phyloP scores from a whole-genome alignment of 2,888 invertebrate species.

The Limnephilus rhombicus region DNA sequence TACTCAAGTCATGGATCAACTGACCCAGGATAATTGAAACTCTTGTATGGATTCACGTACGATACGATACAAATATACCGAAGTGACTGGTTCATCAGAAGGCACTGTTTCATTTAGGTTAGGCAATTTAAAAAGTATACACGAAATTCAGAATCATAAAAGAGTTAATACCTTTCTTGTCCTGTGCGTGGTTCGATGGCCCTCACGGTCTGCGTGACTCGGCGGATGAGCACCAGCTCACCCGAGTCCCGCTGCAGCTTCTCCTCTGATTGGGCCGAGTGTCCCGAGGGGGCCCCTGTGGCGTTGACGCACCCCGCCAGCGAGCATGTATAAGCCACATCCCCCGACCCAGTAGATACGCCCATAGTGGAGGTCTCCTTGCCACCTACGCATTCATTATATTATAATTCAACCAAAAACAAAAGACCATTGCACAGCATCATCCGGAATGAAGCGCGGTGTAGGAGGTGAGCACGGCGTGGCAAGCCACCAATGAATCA shows the following conservation, averaged over 20 bases:
- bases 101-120: no score
- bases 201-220: slow-evolving; percentile 91
- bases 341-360: slow-evolving; percentile 85
- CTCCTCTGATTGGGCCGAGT: slow-evolving; percentile 67
- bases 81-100: no score
- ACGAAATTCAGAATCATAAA: not conserved
- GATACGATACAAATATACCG: no score
- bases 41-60: no score
- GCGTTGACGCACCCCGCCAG: slow-evolving; percentile 84
- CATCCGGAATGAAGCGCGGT: no score
- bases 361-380: slow-evolving; percentile 93
- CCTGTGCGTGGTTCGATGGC: slow-evolving; percentile 94
- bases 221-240: slow-evolving; percentile 85
- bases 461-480: no score
- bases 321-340: slow-evolving; percentile 88
- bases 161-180: slow-evolving; percentile 83
- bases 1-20: no score
- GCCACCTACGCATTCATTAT: slow-evolving; percentile 78
- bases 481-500: no score
- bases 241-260: slow-evolving; percentile 69
- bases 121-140: not conserved
- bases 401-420: not conserved
- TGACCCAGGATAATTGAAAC: no score
- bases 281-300: slow-evolving; percentile 77
- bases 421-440: no score